These are phyloP conservation scores for Cephus cinctus DNA, from an alignment of 1,140 invertebrate genomes.

Conservation along the genomic window DNA sequence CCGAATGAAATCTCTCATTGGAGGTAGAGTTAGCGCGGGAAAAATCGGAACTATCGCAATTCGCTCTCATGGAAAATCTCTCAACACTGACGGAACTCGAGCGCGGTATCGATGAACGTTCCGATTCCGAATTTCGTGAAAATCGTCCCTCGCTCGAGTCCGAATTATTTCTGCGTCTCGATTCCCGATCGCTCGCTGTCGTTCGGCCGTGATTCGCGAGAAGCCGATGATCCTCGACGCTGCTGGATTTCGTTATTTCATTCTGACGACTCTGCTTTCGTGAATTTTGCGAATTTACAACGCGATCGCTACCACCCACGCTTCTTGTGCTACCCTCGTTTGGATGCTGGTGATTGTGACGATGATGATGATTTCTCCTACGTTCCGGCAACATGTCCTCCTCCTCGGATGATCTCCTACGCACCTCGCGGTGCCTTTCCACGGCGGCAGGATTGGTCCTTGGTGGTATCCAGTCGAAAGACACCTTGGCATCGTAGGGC, in stretches of 20 bases:
- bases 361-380: slow-evolving; percentile 27
- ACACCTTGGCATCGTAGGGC: slow-evolving; percentile 57
- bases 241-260: slow-evolving; percentile 53
- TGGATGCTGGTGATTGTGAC: slow-evolving; percentile 30
- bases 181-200: slow-evolving; percentile 1
- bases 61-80: slow-evolving; percentile 51
- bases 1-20: slow-evolving; percentile 52
- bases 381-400: slow-evolving; percentile 16
- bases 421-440: slow-evolving; percentile 75
- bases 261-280: slow-evolving; percentile 41
- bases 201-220: slow-evolving; percentile 37
- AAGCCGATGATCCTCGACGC: slow-evolving; percentile 44
- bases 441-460: slow-evolving; percentile 67
- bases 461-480: slow-evolving; percentile 63
- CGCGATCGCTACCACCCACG: no score
- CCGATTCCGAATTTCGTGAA: slow-evolving; percentile 47
- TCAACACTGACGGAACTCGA: slow-evolving; percentile 51
- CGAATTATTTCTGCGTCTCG: slow-evolving; percentile 40
- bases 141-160: slow-evolving; percentile 50
- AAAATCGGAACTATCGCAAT: slow-evolving; percentile 52
- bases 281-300: slow-evolving; percentile 10
- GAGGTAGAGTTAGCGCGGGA: slow-evolving; percentile 51
- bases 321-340: slow-evolving; percentile 23
- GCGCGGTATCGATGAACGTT: slow-evolving; percentile 48
- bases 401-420: slow-evolving; percentile 57